Evolutionary conservation across 2,113 vertebrate genomes (phyloP), one percentile per base, ranked within the genome.

Genomic region (Plotosus lineatus): DNA sequence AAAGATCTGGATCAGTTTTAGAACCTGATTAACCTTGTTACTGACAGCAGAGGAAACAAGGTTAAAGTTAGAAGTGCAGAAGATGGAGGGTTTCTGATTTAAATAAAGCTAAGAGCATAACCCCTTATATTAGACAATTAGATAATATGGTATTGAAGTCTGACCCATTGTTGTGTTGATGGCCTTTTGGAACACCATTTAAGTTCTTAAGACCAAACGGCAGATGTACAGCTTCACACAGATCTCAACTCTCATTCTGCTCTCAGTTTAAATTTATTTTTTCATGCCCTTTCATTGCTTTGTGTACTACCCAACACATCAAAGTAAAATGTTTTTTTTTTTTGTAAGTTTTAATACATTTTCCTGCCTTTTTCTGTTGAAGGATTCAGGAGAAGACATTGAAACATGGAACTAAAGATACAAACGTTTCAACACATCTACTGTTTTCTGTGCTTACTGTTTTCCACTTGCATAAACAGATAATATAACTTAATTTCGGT

Each of bases 401-500:
- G 79, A 42, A 56, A 80, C 51, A 58, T 55, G 44, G 36, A n/a
- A 72, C 21, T 28, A 21, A n/a, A 19, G 61, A 60, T 21, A 72
- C 40, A 53, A 72, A 63, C 44, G 14, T 61, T 56, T 51, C 17
- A 33, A 7, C 31, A 78, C 66, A 79, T 80, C 66, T 15, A 26
- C 23, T 26, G 23, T 73, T 81, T 72, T 28, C 31, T 46, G n/a
- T 73, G 23, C 5, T 81, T 21, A 48, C 82, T 80, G 78, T 80
- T 58, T 81, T 85, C n/a, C 17, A 55, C 65, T 55, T 63, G 63
- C 55, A 79, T 23, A 42, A 61, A 79, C 71, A 17, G 33, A 7
- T 38, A 81, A 81, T 84, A 75, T 81, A 78, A 81, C 74, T 84
- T 78, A 74, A 63, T 66, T 79, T 72, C 84, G 74, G 51, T 82